Evolutionary conservation across 2,797 vertebrate species (phyloP).

Genomic region (Chanos chanos): DNA sequence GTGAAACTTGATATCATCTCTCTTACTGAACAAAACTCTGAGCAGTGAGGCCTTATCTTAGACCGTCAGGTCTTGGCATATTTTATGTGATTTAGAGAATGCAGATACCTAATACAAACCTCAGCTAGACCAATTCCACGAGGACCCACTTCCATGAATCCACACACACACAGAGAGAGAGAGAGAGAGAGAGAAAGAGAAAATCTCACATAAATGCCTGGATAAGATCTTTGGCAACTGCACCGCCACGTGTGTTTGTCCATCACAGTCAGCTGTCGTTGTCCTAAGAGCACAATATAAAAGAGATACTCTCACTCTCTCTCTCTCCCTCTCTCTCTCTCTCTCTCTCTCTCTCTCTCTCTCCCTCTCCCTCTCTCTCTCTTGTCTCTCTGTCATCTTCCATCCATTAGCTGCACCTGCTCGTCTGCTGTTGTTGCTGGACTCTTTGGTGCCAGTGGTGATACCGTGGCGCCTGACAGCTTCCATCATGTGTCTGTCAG

Average conservation of each 20-base stretch:
- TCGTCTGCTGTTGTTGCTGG: conserved; percentile 44
- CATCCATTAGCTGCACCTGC: conserved; percentile 58
- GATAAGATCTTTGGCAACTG: conserved; percentile 1
- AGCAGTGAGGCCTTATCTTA: neutral
- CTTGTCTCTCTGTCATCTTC: conserved; percentile 42
- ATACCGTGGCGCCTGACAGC: conserved; percentile 57
- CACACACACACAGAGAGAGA: too few relatives aligned
- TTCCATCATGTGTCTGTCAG: conserved; percentile 60
- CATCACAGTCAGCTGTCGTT: neutral
- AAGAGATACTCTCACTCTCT: neutral
- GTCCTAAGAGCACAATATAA: too few relatives aligned
- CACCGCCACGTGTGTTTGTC: neutral
- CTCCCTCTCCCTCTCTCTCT: neutral
- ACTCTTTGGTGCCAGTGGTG: conserved; percentile 46
- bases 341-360: conserved; percentile 17
- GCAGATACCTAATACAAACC: too few relatives aligned
- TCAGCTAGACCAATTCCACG: too few relatives aligned
- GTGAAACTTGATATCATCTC: too few relatives aligned
- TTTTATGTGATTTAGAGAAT: too few relatives aligned
- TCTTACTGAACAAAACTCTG: neutral
- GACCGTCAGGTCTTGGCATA: conserved; percentile 49
- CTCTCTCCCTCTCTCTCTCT: neutral
- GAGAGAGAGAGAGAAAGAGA: too few relatives aligned
- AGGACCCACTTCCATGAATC: too few relatives aligned
- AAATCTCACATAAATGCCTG: conserved; percentile 6